Evolutionary conservation across 2,888 invertebrate genomes (phyloP).

Genomic region (Cephus sareptanus): DNA sequence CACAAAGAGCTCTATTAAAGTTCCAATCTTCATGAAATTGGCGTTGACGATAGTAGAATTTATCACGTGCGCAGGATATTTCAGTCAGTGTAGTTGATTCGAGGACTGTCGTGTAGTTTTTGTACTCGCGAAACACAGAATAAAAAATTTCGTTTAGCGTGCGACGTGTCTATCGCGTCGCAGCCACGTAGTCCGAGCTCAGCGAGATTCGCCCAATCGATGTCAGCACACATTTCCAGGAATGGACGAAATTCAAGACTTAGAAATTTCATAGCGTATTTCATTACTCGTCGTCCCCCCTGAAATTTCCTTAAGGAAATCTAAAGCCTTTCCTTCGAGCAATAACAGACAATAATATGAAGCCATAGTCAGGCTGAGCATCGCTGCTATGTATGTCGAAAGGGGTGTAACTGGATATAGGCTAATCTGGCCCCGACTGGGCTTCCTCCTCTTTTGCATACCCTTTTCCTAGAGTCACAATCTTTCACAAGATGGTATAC

Average conservation of each 20-base stretch:
- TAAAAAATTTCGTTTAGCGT: background rate
- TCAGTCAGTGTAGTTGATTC: no score
- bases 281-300: background rate
- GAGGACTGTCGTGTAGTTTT: no score
- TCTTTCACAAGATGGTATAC: background rate
- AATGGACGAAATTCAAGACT: background rate
- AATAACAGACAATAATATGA: slow-evolving; percentile 34
- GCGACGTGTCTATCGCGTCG: background rate
- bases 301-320: background rate
- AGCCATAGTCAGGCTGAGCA: slow-evolving; percentile 36
- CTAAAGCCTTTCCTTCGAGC: background rate
- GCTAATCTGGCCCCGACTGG: slow-evolving; percentile 39
- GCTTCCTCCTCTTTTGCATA: slow-evolving; percentile 33
- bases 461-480: background rate
- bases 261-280: background rate
- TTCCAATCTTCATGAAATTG: background rate
- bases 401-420: slow-evolving; percentile 51
- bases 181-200: background rate
- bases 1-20: background rate
- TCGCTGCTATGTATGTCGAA: slow-evolving; percentile 34
- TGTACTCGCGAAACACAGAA: background rate
- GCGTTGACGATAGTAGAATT: background rate
- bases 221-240: background rate
- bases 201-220: background rate
- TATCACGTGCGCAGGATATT: background rate